Conservation (phyloP, 2,888 invertebrate species). For the Pristionchus fissidentatus region DNA sequence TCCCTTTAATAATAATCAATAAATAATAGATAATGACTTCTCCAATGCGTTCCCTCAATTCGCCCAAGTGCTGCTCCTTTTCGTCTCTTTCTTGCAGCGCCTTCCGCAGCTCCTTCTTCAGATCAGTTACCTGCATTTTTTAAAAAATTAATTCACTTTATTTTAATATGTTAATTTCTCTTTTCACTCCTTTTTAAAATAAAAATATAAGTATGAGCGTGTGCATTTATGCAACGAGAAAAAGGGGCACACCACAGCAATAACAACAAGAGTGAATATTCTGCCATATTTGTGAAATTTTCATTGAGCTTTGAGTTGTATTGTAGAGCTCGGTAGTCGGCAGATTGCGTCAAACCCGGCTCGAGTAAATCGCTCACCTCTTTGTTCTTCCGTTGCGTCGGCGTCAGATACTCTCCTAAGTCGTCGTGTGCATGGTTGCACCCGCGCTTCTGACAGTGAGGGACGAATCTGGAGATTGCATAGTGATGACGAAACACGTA, state of each 20-base stretch:
- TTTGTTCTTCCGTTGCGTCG: constrained; percentile 71
- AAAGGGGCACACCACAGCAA: too few relatives aligned
- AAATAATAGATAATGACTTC: constrained; percentile 62
- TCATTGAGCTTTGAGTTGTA: too few relatives aligned
- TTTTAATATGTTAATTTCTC: constrained; percentile 51
- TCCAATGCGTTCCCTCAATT: constrained; percentile 71
- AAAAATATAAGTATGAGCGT: too few relatives aligned
- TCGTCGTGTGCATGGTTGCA: constrained; percentile 66
- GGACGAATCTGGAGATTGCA: constrained; percentile 62
- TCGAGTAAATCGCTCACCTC: too few relatives aligned
- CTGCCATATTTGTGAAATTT: too few relatives aligned
- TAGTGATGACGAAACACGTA: background rate
- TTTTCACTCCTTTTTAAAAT: too few relatives aligned
- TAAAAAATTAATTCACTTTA: too few relatives aligned
- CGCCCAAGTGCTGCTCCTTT: constrained; percentile 71
- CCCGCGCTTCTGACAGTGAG: constrained; percentile 72
- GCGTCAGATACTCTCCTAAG: constrained; percentile 71
- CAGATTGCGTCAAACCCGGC: too few relatives aligned
- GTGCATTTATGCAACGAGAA: too few relatives aligned
- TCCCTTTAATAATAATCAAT: background rate
- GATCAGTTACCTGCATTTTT: constrained; percentile 53
- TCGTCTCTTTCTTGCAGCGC: constrained; percentile 65
- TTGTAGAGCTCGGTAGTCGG: too few relatives aligned
- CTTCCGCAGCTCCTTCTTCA: constrained; percentile 65
- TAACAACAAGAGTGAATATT: too few relatives aligned